Evolutionary conservation across 2,888 invertebrate genomes (phyloP).

Genomic region (Thalpophila matura): DNA sequence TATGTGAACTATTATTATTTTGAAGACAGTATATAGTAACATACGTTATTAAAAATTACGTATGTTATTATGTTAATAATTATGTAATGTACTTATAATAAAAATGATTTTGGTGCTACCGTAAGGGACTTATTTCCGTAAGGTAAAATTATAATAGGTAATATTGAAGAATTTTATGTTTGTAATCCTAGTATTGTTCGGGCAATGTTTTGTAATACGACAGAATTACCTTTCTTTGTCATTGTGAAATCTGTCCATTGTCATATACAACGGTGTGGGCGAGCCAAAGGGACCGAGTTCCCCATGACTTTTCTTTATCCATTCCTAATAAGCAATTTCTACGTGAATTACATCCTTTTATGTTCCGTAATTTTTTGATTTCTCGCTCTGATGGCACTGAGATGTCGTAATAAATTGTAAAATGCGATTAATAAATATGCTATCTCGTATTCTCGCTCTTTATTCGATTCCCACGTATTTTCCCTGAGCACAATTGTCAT

Average conservation of each 20-base stretch:
- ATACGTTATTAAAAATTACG: too few species aligned
- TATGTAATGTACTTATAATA: too few species aligned
- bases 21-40: too few species aligned
- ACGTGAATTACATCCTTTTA: constrained; percentile 38
- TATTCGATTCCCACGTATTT: constrained; percentile 68
- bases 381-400: constrained; percentile 33
- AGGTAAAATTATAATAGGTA: too few species aligned
- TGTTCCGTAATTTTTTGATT: constrained; percentile 42
- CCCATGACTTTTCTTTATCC: constrained; percentile 10
- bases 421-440: constrained; percentile 67
- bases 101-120: too few species aligned
- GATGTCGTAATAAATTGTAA: constrained; percentile 58
- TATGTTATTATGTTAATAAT: too few species aligned
- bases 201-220: neutral
- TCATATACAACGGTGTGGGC: constrained; percentile 1
- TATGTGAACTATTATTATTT: too few species aligned
- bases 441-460: constrained; percentile 54
- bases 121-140: too few species aligned
- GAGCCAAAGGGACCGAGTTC: neutral
- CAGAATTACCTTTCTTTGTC: neutral
- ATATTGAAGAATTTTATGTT: too few species aligned
- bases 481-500: constrained; percentile 70
- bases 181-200: too few species aligned
- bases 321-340: constrained; percentile 34
- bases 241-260: constrained; percentile 14